Evolutionary conservation across 2,888 invertebrate species (phyloP), one percentile per base, ranked within the genome.

Genomic region (Sussaba pulchella): DNA sequence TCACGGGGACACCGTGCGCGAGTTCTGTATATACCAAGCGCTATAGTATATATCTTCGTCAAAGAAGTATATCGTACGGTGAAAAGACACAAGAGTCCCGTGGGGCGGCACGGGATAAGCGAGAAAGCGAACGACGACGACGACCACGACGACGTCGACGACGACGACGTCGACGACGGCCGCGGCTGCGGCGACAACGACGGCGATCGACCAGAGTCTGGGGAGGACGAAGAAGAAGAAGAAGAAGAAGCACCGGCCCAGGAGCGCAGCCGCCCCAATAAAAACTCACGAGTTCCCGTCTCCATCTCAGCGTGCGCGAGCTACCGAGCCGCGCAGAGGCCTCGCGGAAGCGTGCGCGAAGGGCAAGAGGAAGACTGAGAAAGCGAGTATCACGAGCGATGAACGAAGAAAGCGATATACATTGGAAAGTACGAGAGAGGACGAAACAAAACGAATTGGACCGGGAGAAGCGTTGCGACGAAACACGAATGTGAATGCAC

Each of bases 231-330:
- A 57, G 54, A 77, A 50, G 50, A 75, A 78, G 78, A 78, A 63
- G 67, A 73, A 75, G 59, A 70, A 64, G 78, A 79, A 75, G 67
- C 75, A 82, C 78, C 71, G 54, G 73, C 81, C 31, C 31, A 80
- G 86, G 85, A 78, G 70, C 66, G 78, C 90, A 90, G 90, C 88
- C 90, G 89, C 88, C 88, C 89, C 88, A 89, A 91, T 91, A 90
- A 91, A 91, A 91, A 91, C 89, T 89, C 81, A 83, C 85, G 82
- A 83, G 83, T 78, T 84, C 84, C 82, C 81, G 85, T 84, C 85
- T 84, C 83, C 84, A 82, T 87, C 83, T 85, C 81, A 84, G 85
- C 83, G 45, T 75, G 71, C 61, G 64, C 70, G 71, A 74, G 67
- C 63, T 71, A 77, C 83, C 82, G 63, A 72, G 81, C 52, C 63